Evolutionary conservation across 2,888 invertebrate genomes (phyloP), one percentile per base, ranked within the genome.

Genomic region (Invenusta paracnida): DNA sequence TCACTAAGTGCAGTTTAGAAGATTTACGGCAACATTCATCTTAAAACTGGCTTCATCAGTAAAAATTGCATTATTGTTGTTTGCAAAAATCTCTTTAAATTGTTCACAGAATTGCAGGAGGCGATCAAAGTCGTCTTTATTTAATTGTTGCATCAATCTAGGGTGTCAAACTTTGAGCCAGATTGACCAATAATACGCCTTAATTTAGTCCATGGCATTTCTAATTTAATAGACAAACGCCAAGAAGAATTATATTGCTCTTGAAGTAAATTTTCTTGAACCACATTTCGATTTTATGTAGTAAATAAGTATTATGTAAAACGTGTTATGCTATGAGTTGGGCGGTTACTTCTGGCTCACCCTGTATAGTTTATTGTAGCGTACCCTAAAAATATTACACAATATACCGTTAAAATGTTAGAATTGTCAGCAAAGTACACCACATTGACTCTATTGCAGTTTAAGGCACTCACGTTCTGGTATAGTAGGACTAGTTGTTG

Each of bases 31-130:
- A 73, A 5, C 73, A 73, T 73, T 73, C 2, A 73, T 73, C 73
- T 73, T 73, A 73, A 73, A 73, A 73, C 73, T 13, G 73, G 73
- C 73, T 73, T 73, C 73, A 73, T 73, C 73, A 73, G 73, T 73
- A 73, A 73, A 73, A 73, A 73, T 13, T 23, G 27, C 17, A 48
- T n/a, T 48, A 48, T 11, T 11, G 5, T 48, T 48, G 17, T 48
- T 48, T 48, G 17, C 48, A 5, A 48, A 17, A 5, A 5, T 48
- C 48, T 48, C 48, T 48, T 48, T 5, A 48, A 48, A 48, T 48
- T 48, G 48, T 48, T 48, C 48, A 48, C 48, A 48, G 48, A 48
- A 48, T 48, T 48, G 5, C 17, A 48, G 48, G 48, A 11, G 48
- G 48, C 48, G 48, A 48, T 48, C 48, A 17, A 48, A 48, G 17